Evolutionary conservation across 2,888 invertebrate species (phyloP).

Genomic region (Hirtodrosophila trivittata): DNA sequence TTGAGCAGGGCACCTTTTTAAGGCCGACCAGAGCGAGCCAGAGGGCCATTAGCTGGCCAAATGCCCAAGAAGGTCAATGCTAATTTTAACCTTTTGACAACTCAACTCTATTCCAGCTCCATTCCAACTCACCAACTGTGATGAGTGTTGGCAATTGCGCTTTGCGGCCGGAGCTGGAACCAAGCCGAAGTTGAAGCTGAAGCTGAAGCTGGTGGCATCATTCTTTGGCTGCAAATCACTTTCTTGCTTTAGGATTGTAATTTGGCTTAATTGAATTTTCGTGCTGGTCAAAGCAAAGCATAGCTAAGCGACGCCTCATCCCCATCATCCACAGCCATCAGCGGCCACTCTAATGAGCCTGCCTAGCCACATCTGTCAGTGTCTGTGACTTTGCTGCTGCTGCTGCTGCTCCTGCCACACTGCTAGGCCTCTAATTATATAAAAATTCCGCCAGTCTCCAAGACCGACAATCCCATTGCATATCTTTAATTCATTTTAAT

Average conservation of each 20-base stretch:
- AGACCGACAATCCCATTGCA: no score
- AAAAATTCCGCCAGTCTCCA: no score
- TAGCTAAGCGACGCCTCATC: constrained; percentile 30
- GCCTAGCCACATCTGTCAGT: constrained; percentile 38
- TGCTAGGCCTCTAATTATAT: background rate
- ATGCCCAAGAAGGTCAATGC: constrained; percentile 65
- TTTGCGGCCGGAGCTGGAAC: constrained; percentile 1
- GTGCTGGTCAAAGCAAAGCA: constrained; percentile 64
- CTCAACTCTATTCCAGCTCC: constrained; percentile 42
- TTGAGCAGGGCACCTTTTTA: constrained; percentile 40
- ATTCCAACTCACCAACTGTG: constrained; percentile 12
- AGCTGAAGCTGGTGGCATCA: constrained; percentile 26
- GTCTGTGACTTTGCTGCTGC: constrained; percentile 25
- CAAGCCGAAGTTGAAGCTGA: constrained; percentile 1
- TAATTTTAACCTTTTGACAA: constrained; percentile 77
- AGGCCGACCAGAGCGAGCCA: constrained; percentile 7
- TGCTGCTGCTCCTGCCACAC: background rate
- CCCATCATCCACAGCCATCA: constrained; percentile 46
- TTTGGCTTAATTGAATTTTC: constrained; percentile 76
- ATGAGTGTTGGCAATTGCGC: constrained; percentile 42
- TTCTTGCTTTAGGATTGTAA: constrained; percentile 71
- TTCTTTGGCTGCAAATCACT: constrained; percentile 61
- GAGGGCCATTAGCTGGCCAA: constrained; percentile 47
- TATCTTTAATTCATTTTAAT: no score
- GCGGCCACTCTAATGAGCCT: constrained; percentile 41